These are phyloP conservation scores for Murina feae DNA, from an alignment of 2,113 vertebrate genomes.

Conservation along the genomic window DNA sequence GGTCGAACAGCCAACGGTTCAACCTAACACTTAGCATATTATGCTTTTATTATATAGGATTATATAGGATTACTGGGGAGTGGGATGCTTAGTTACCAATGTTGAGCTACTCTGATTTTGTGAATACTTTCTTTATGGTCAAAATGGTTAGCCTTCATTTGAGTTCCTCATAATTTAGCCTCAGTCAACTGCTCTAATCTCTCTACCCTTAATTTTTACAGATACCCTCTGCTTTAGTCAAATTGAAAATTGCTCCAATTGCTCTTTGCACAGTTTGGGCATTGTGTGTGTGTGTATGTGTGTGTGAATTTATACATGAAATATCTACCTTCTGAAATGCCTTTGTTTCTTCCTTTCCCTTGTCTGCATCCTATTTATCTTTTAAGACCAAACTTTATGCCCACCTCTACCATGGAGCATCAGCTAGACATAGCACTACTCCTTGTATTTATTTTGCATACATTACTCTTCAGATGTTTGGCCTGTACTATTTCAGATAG, in stretches of 20 bases:
- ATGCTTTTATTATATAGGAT: no score
- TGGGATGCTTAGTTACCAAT: not conserved
- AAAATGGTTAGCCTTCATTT: not conserved
- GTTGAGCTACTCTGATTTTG: not conserved
- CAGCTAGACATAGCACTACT: not conserved
- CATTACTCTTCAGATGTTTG: not conserved
- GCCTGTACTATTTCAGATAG: not conserved
- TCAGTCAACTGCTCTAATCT: not conserved
- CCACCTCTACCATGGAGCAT: not conserved
- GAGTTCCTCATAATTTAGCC: not conserved
- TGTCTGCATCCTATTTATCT: not conserved
- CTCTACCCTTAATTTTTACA: not conserved
- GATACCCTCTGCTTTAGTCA: not conserved
- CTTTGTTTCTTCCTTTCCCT: not conserved
- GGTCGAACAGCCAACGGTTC: no score
- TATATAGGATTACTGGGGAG: no score
- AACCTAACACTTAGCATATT: no score
- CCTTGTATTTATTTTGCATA: not conserved
- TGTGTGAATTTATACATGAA: not conserved
- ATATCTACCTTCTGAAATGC: not conserved
- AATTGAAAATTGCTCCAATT: not conserved
- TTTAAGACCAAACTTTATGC: not conserved
- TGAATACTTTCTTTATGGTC: not conserved
- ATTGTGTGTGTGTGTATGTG: not conserved
- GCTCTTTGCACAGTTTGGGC: not conserved